Evolutionary conservation across 2,797 vertebrate genomes (phyloP).

Genomic region (Rhinella marina): DNA sequence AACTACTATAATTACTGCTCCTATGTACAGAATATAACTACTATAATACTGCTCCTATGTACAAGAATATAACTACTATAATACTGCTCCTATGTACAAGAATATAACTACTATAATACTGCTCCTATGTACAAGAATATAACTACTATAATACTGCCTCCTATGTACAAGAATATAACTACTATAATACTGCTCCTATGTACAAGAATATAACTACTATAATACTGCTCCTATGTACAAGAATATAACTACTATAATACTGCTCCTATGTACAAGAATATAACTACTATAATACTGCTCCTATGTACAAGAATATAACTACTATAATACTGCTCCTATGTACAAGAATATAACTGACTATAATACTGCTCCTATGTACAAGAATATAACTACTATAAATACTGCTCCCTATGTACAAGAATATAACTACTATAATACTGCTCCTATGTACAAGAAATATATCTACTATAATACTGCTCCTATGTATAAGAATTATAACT

Average conservation of each 20-base stretch:
- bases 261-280: neutral
- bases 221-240: neutral
- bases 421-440: slow-evolving; percentile 12
- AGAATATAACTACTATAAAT: slow-evolving; percentile 12
- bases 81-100: slow-evolving; percentile 1
- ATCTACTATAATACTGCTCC: neutral
- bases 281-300: slow-evolving; percentile 10
- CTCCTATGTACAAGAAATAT: neutral
- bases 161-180: neutral
- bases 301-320: slow-evolving; percentile 11
- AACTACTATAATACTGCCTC: slow-evolving; percentile 1
- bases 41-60: neutral
- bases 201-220: slow-evolving; percentile 1
- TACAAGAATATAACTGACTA: slow-evolving; percentile 8
- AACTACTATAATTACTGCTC: neutral
- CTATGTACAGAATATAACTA: slow-evolving; percentile 4
- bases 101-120: slow-evolving; percentile 15
- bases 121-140: neutral
- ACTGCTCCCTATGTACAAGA: slow-evolving; percentile 3
- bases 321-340: slow-evolving; percentile 1
- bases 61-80: slow-evolving; percentile 8
- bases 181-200: neutral
- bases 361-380: slow-evolving; percentile 6
- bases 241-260: slow-evolving; percentile 6
- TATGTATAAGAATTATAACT: slow-evolving; percentile 9